A percentile compares a stretch with the other conserved stretches of the same genome.
These are phyloP conservation scores for Choloepus hoffmanni DNA, from an alignment of 2,113 vertebrate species.

Conservation along the genomic window DNA sequence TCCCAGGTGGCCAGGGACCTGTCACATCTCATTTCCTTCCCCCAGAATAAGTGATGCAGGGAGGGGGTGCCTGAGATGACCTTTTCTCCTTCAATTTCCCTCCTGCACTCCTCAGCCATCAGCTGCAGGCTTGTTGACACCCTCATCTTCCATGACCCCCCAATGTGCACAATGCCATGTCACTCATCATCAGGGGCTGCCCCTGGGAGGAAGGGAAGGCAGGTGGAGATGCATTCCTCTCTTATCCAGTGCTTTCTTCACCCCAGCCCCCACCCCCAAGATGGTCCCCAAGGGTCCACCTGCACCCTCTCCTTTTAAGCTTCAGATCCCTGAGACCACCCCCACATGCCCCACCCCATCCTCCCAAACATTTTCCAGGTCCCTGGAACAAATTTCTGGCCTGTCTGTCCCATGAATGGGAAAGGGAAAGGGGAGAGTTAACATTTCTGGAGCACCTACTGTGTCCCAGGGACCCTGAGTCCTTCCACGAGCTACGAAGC, in stretches of 20 bases:
- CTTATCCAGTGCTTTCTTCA: not conserved
- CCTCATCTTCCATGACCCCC: conserved; percentile 86
- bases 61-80: conserved; percentile 89
- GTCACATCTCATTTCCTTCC: conserved; percentile 89
- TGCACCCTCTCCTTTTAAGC: not conserved
- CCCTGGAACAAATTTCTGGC: not conserved
- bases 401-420: not conserved
- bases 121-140: conserved; percentile 88
- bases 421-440: not conserved
- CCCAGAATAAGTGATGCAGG: conserved; percentile 86
- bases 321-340: not conserved
- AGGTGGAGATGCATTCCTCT: not conserved
- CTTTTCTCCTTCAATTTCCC: conserved; percentile 93
- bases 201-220: not conserved
- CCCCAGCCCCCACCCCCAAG: not conserved
- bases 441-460: not conserved
- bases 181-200: conserved; percentile 84
- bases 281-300: not conserved
- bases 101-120: conserved; percentile 86
- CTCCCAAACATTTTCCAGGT: not conserved
- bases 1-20: conserved; percentile 83
- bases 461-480: not conserved
- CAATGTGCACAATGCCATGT: conserved; percentile 85
- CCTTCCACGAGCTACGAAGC: not conserved
- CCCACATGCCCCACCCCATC: not conserved